Percentiles rank a stretch among this genome's conserved stretches.
phyloP scores from a whole-genome alignment of 2,888 invertebrate species.

The Mallateleia sp. region DNA sequence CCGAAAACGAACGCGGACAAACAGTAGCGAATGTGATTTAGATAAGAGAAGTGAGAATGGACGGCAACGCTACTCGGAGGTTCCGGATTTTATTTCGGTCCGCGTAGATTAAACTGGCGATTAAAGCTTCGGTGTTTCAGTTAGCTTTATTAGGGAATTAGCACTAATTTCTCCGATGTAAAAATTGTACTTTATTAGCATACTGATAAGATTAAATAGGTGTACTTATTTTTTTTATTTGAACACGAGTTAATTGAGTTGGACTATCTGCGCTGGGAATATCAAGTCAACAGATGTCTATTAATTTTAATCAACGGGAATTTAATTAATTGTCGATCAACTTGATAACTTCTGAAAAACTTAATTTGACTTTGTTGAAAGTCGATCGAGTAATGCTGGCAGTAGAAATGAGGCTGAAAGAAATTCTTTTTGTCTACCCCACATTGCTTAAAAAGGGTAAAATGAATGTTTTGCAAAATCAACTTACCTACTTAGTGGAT shows the following conservation, averaged over 20 bases:
- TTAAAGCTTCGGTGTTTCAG: constrained; percentile 24
- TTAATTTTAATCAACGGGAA: not conserved
- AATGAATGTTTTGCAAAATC: too few species aligned
- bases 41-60: constrained; percentile 39
- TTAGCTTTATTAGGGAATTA: constrained; percentile 30
- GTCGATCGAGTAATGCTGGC: too few species aligned
- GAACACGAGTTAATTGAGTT: constrained; percentile 9
- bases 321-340: not conserved
- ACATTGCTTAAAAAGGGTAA: too few species aligned
- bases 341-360: not conserved
- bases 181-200: constrained; percentile 44
- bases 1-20: too few species aligned
- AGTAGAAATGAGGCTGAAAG: too few species aligned
- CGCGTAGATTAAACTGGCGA: constrained; percentile 33
- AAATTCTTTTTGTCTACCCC: too few species aligned
- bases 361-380: too few species aligned
- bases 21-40: constrained; percentile 17
- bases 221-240: constrained; percentile 6
- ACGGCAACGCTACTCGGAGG: constrained; percentile 15
- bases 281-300: not conserved
- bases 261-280: constrained; percentile 5
- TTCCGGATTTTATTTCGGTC: constrained; percentile 16
- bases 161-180: constrained; percentile 43
- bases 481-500: too few species aligned
- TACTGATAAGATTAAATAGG: constrained; percentile 32